Evolutionary conservation across 2,888 invertebrate genomes (phyloP), one percentile per base, ranked within the genome.

Genomic region (Coronaproctus castanopsis): DNA sequence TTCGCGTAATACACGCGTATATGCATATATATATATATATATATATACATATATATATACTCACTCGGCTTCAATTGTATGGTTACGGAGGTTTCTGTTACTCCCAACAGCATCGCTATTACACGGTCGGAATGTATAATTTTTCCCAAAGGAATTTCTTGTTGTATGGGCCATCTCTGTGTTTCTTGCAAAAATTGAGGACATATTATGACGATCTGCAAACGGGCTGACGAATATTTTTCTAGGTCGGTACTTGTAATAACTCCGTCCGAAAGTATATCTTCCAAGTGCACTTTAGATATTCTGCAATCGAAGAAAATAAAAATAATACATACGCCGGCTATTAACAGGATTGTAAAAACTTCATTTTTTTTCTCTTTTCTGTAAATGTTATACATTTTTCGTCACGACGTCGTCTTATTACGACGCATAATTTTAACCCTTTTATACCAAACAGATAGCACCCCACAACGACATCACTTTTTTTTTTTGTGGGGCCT

Each of bases 171-270:
- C 64, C 79, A 69, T 19, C 57, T 51, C 19, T 57, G 58, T 18
- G 65, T 64, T 53, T 60, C 64, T 60, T 81, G 78, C 64, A 86
- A 72, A 53, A 89, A 76, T 57, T 79, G 78, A 1, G 88, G 88
- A 68, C 88, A 89, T 53, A 89, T 71, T 20, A 89, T 83, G 53
- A 89, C 78, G 61, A 89, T 81, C 70, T 88, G 87, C 51, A 89
- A 73, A 62, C 85, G 83, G 0, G 86, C 83, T 62, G 77, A 77
- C 8, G 77, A 71, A 8, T 81, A 71, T 65, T 76, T 78, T 5
- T 80, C 78, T 20, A 52, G 8, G 63, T 65, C 60, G 20, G 24
- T 21, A 18, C 19, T 8, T 14, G 36, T 36, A 5, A 14, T 36
- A 36, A 5, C 64, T 57, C 62, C 60, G 14, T 65, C 66, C 21